phyloP scores from a whole-genome alignment of 2,113 vertebrate genomes.

The Epinephelus lanceolatus region DNA sequence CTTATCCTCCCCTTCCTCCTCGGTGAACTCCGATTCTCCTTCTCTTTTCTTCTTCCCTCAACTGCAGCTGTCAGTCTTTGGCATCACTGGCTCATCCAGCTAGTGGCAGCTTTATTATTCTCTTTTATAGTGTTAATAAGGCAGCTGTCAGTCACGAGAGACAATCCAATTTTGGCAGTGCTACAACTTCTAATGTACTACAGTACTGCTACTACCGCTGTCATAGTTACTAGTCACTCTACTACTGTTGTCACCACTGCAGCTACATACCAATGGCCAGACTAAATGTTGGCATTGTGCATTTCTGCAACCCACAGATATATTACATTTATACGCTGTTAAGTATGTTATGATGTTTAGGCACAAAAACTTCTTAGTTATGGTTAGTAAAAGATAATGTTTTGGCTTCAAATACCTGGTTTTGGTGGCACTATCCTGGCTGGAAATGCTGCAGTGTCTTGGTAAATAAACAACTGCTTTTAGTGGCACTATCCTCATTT shows the following conservation, averaged over 20 bases:
- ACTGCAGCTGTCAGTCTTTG: conserved; percentile 31
- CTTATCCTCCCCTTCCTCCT: conserved; percentile 5
- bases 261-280: neutral
- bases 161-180: conserved; percentile 40
- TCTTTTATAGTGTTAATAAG: conserved; percentile 77
- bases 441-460: no score
- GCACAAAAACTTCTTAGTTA: no score
- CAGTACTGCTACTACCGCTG: neutral
- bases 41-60: neutral
- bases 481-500: no score
- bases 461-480: no score
- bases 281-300: no score
- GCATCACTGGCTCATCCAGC: conserved; percentile 44
- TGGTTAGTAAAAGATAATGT: no score
- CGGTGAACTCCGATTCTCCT: neutral
- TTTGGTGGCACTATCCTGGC: no score
- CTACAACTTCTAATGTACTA: conserved; percentile 2
- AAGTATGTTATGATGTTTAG: no score
- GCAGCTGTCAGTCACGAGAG: conserved; percentile 65
- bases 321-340: no score
- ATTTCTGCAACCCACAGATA: no score
- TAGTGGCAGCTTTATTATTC: conserved; percentile 73
- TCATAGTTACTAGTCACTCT: neutral
- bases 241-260: neutral
- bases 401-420: no score